phyloP scores from a whole-genome alignment of 2,888 invertebrate species.

The Mythimna ferrago region DNA sequence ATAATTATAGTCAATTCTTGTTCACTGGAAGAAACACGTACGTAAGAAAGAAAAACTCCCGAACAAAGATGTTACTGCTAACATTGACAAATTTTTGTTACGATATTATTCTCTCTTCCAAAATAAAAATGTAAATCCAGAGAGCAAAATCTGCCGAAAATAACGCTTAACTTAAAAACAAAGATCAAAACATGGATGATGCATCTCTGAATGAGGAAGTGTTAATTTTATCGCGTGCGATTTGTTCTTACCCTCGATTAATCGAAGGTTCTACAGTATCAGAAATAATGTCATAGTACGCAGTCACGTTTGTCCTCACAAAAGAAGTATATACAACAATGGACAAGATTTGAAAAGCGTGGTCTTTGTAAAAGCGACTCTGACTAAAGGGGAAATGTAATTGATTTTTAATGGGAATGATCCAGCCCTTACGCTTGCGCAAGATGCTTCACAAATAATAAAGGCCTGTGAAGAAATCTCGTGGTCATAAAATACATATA shows the following conservation, averaged over 20 bases:
- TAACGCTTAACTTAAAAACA: constrained; percentile 13
- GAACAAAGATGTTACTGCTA: constrained; percentile 16
- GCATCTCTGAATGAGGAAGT: constrained; percentile 18
- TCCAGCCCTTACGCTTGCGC: constrained; percentile 63
- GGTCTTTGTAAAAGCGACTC: constrained; percentile 58
- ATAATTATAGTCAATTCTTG: constrained; percentile 10
- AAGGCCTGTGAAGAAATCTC: constrained; percentile 49
- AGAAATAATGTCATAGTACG: constrained; percentile 39
- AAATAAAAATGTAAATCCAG: neutral
- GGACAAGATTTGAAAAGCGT: constrained; percentile 53
- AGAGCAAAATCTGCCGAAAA: neutral
- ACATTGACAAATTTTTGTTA: constrained; percentile 2
- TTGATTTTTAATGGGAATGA: constrained; percentile 75
- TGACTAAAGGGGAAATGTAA: constrained; percentile 69
- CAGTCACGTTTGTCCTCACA: constrained; percentile 57
- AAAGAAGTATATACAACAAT: constrained; percentile 64
- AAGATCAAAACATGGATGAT: constrained; percentile 6
- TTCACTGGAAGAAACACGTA: constrained; percentile 2
- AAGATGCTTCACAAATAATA: constrained; percentile 58
- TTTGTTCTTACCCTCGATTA: constrained; percentile 24
- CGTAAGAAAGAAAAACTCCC: constrained; percentile 8
- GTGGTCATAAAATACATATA: constrained; percentile 41
- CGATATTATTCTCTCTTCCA: neutral
- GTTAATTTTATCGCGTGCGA: constrained; percentile 23
- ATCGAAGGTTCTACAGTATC: constrained; percentile 31